Base-by-base conservation (phyloP, 2,888 invertebrate genomes). In the Scaptodrosophila latifasciaeformis region DNA sequence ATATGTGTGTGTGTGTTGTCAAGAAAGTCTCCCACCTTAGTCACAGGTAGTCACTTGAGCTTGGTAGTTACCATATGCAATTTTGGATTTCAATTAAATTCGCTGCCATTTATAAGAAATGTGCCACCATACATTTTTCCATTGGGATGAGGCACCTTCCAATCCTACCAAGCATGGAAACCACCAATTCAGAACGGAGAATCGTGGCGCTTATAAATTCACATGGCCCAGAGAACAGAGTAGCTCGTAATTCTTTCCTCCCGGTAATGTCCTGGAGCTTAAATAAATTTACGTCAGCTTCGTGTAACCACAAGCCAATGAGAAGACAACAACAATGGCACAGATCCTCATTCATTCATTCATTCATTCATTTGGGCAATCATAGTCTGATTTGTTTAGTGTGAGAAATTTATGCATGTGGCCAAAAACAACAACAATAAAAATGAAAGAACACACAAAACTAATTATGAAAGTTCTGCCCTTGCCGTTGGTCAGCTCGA, bases 21-120 rank as follows among this genome's bases (percentile, higher is more conserved):
- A n/a, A n/a, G n/a, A n/a, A n/a, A n/a, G n/a, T n/a, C n/a, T n/a
- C n/a, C n/a, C n/a, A n/a, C n/a, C n/a, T n/a, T n/a, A n/a, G n/a
- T n/a, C n/a, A n/a, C n/a, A n/a, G n/a, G n/a, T n/a, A n/a, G n/a
- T n/a, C n/a, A n/a, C n/a, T n/a, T n/a, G n/a, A n/a, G n/a, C n/a
- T n/a, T n/a, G 13, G 61, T 5, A 24, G 7, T 7, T 3, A 7
- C 24, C 47, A 51, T 54, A 18, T 40, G 53, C 49, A 55, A 49
- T 67, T 78, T 76, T 42, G 61, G 59, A 66, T 79, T 74, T 79
- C 72, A 74, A 74, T 74, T 74, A 79, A 72, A 72, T 24, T 24
- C 7, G 7, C 24, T 24, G 24, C 24, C 24, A 24, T 7, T 5
- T 24, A 24, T 7, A 24, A 24, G 13, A 34, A 10, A 34, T 10